A percentile compares a stretch with the other conserved stretches of the same genome.
Conservation (phyloP, 2,888 invertebrate genomes). For the Alentia gelatinosa region DNA sequence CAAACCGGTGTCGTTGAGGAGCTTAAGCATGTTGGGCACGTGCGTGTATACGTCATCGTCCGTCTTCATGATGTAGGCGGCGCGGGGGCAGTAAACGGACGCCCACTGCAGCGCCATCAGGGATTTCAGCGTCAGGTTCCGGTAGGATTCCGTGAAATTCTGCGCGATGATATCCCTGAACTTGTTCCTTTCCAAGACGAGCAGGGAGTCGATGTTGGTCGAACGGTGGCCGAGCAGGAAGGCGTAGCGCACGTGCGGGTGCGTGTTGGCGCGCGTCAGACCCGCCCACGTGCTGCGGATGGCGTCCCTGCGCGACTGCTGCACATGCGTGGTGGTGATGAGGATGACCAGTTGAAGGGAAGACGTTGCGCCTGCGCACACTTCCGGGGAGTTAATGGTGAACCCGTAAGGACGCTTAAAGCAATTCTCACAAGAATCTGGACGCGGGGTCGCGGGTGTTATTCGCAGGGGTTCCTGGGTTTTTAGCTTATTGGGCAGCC, state of each 20-base stretch:
- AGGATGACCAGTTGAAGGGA: neutral
- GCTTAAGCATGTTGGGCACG: conserved; percentile 59
- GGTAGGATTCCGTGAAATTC: conserved; percentile 39
- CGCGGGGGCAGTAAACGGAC: conserved; percentile 24
- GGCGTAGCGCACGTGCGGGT: conserved; percentile 4
- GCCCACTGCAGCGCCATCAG: conserved; percentile 45
- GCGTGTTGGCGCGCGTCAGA: neutral
- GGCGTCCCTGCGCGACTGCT: neutral
- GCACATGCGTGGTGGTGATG: neutral
- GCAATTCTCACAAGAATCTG: neutral
- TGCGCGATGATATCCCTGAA: neutral
- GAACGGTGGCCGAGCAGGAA: neutral
- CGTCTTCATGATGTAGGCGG: neutral
- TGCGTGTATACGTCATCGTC: conserved; percentile 56
- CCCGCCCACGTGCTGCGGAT: neutral
- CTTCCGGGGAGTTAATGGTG: conserved; percentile 10
- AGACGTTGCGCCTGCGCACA: neutral
- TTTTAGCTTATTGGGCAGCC: too few species aligned
- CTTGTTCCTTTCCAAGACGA: neutral
- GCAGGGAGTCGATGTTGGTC: neutral
- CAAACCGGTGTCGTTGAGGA: neutral
- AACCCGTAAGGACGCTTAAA: conserved; percentile 17
- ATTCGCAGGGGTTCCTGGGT: too few species aligned
- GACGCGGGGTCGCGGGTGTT: neutral
- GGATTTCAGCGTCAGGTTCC: conserved; percentile 43